Percentiles rank a stretch among this genome's conserved stretches.
phyloP scores from a whole-genome alignment of 2,797 vertebrate species.

The Chelonia mydas region DNA sequence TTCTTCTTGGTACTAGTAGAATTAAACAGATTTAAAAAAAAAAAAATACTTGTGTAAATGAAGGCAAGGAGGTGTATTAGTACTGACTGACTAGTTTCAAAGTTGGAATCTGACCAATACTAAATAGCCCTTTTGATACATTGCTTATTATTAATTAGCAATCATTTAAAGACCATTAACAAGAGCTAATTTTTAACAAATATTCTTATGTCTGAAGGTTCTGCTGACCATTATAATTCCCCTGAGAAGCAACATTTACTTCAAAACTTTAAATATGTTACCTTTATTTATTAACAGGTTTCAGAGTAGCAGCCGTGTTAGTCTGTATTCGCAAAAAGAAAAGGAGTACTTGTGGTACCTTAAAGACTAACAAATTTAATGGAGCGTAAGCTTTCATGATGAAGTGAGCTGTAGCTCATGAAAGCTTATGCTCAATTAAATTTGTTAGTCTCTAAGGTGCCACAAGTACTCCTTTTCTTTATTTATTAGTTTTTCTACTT shows the following conservation, averaged over 20 bases:
- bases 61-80: not conserved
- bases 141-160: not conserved
- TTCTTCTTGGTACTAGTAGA: constrained; percentile 95
- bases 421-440: too few species aligned
- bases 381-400: too few species aligned
- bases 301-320: too few species aligned
- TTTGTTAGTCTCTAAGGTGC: too few species aligned
- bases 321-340: too few species aligned
- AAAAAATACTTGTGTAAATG: not conserved
- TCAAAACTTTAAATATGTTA: too few species aligned
- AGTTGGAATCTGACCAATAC: not conserved
- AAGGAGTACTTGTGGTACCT: too few species aligned
- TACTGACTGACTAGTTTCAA: not conserved
- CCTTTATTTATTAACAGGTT: too few species aligned
- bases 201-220: not conserved
- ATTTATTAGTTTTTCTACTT: not conserved
- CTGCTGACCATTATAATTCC: not conserved
- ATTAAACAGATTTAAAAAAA: not conserved
- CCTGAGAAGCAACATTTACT: not conserved
- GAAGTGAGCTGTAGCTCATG: too few species aligned
- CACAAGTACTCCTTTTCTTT: too few species aligned
- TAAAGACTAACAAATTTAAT: too few species aligned
- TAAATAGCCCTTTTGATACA: not conserved
- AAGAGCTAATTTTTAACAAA: not conserved
- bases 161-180: not conserved